A percentile compares a stretch with the other conserved stretches of the same genome.
Evolutionary conservation across 1,140 invertebrate species (phyloP).

Genomic region (Scaptodrosophila lebanonensis): DNA sequence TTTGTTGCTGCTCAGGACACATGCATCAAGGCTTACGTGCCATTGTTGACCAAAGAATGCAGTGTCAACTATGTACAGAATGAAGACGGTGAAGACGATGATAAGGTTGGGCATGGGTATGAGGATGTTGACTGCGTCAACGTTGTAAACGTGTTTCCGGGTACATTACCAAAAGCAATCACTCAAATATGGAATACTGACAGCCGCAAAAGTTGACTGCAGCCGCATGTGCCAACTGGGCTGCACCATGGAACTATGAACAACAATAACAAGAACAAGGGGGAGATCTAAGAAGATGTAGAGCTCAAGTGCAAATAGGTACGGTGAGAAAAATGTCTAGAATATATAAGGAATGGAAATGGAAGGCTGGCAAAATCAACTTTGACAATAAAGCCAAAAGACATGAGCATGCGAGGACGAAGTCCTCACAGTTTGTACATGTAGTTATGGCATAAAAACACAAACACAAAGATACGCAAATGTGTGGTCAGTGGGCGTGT

Average conservation of each 20-base stretch:
- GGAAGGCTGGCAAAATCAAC: slow-evolving; percentile 49
- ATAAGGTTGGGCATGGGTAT: no score
- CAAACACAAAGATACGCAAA: slow-evolving; percentile 30
- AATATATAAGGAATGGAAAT: slow-evolving; percentile 48
- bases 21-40: slow-evolving; percentile 30
- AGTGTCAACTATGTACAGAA: not conserved
- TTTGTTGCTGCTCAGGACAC: slow-evolving; percentile 10
- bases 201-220: slow-evolving; percentile 63
- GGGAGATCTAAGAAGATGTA: slow-evolving; percentile 27
- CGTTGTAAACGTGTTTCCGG: slow-evolving; percentile 35
- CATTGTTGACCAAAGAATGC: not conserved
- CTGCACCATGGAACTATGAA: no score
- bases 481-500: no score
- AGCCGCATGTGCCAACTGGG: slow-evolving; percentile 23
- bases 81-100: not conserved
- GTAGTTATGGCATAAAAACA: slow-evolving; percentile 43
- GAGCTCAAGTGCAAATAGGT: slow-evolving; percentile 33
- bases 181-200: slow-evolving; percentile 69
- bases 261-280: no score
- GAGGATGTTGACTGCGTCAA: not conserved
- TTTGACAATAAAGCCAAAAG: slow-evolving; percentile 57
- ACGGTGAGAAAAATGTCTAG: slow-evolving; percentile 17
- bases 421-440: slow-evolving; percentile 23
- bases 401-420: slow-evolving; percentile 59
- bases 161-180: slow-evolving; percentile 67